These are phyloP conservation scores for Thunnus maccoyii DNA, from an alignment of 2,113 vertebrate genomes.

Conservation along the genomic window DNA sequence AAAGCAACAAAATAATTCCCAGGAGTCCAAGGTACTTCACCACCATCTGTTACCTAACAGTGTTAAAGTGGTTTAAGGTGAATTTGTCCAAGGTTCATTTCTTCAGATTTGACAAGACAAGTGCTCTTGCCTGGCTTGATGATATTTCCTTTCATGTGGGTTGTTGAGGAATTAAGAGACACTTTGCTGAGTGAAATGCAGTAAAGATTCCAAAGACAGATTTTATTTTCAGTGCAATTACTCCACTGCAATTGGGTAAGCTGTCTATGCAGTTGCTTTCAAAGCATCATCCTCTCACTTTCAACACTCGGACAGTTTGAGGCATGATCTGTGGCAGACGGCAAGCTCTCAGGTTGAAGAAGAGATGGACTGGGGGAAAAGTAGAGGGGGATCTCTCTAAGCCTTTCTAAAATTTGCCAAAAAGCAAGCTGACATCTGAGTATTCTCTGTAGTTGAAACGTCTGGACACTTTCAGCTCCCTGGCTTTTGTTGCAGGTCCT, in stretches of 20 bases:
- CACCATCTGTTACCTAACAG: neutral
- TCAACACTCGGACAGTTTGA: constrained; percentile 20
- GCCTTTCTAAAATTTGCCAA: neutral
- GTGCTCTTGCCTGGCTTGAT: constrained; percentile 6
- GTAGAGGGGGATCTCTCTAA: neutral
- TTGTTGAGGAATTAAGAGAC: constrained; percentile 37
- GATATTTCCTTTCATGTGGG: constrained; percentile 34
- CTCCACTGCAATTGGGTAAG: constrained; percentile 1
- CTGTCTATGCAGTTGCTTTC: constrained; percentile 1
- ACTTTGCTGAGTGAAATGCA: constrained; percentile 16
- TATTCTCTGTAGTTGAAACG: constrained; percentile 4
- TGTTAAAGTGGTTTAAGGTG: neutral
- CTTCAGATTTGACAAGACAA: constrained; percentile 31
- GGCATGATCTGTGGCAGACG: constrained; percentile 28
- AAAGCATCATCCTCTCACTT: neutral
- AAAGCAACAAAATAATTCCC: neutral
- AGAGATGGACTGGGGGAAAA: neutral
- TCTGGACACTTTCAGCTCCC: constrained; percentile 10
- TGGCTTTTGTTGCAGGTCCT: constrained; percentile 38
- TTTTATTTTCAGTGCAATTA: constrained; percentile 35
- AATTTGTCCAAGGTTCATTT: neutral
- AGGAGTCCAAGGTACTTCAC: neutral
- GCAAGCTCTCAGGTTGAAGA: constrained; percentile 3
- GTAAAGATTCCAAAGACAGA: constrained; percentile 18
- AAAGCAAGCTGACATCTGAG: constrained; percentile 6